Evolutionary conservation across 2,113 vertebrate genomes (phyloP), one percentile per base, ranked within the genome.

Genomic region (Columba janthina): DNA sequence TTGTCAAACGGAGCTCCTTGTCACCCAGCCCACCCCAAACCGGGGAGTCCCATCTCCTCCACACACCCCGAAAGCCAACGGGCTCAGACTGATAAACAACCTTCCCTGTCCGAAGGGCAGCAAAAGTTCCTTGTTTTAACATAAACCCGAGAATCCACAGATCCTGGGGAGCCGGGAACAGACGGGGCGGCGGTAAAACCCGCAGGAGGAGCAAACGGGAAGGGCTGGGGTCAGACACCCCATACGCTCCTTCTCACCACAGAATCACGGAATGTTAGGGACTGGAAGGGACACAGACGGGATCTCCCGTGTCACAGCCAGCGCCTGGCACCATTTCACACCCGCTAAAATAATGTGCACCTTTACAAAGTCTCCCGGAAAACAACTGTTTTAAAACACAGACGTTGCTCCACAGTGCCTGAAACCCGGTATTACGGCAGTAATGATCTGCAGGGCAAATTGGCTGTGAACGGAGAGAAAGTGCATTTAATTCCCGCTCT

Each of bases 401-500:
- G 76, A 12, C 54, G 4, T 38, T 61, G 80, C 80, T 83, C 89
- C 32, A 71, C 9, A 0, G 32, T 29, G 85, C 82, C 86, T 38
- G 77, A 77, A 71, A 76, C 34, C 44, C 53, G 16, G 94, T 10
- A 21, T 66, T 85, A 84, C 38, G 69, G 90, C 88, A 77, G 77
- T 21, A n/a, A 85, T 90, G 60, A 93, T 75, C 71, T 48, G 19
- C 65, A 46, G 77, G 88, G 77, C 76, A 93, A 87, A 95, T 20
- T 83, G 77, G 78, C 90, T 56, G 53, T 69, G 89, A 84, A 91
- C 60, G 1, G 87, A 95, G 88, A 5, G 61, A 60, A 85, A 77
- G 51, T 54, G 72, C 85, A 53, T 88, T 94, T 94, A 71, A 95
- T 89, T 79, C 50, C 90, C 70, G 29, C 88, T 53, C 89, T 85